These are phyloP conservation scores for Pipra filicauda DNA, from an alignment of 2,113 vertebrate genomes.

Conservation along the genomic window DNA sequence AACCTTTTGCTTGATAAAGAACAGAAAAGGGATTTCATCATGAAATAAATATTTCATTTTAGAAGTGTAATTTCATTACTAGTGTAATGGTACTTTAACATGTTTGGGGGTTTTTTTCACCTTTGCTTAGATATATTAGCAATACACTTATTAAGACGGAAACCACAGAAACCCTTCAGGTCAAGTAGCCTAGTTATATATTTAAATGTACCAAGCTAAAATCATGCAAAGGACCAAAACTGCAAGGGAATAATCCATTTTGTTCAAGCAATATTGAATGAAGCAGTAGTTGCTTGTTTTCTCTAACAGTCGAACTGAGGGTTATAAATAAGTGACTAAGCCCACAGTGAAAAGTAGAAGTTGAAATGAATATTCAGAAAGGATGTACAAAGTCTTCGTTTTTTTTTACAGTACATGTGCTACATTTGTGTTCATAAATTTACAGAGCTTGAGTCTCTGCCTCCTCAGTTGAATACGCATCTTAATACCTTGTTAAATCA, in stretches of 20 bases:
- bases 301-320: background rate
- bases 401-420: background rate
- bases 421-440: constrained; percentile 4
- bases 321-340: background rate
- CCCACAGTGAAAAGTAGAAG: background rate
- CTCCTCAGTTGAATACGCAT: background rate
- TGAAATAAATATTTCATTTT: background rate
- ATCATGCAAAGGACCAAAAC: background rate
- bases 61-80: background rate
- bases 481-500: constrained; percentile 29
- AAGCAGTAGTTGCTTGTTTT: background rate
- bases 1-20: background rate
- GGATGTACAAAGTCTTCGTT: background rate
- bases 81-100: background rate
- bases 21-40: background rate
- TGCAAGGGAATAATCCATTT: background rate
- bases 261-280: background rate
- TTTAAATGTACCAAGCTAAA: background rate
- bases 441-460: background rate
- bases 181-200: background rate
- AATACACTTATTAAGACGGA: background rate
- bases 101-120: background rate
- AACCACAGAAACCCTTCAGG: background rate
- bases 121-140: background rate
- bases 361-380: background rate